Base-by-base conservation (phyloP, 2,113 vertebrate genomes). In the Anarhynchus alexandrinus region DNA sequence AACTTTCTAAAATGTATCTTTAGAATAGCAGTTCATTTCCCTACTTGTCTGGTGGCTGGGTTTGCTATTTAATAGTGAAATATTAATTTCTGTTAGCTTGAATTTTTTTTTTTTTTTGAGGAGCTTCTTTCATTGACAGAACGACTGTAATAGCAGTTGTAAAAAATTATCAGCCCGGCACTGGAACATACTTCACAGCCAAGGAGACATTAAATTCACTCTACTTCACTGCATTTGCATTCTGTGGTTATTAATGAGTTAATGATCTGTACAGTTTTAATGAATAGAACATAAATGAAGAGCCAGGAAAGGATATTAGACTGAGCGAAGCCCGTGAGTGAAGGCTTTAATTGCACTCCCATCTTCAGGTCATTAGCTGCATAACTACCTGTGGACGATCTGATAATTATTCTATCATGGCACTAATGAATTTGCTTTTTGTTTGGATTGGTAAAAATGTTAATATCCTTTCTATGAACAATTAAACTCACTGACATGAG, bases 321-420 rank as follows among this genome's bases (percentile, higher is more conserved):
- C 88, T 9, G 15, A 74, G 8, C 52, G 72, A 20, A 87, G 55
- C 77, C 13, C 1, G 9, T n/a, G 95, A 97, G 80, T 20, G 77
- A 92, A 86, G 47, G 40, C 69, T 92, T 97, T 98, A 97, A 98
- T 97, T 96, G 94, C n/a, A 78, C 43, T 74, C 90, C 78, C 62
- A 34, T 77, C 54, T 58, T 85, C 81, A 42, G 92, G 91, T 96
- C 97, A 97, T 98, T 96, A 97, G 76, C 96, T 96, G 79, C 59
- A 55, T 72, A 95, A 92, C 72, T 87, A 88, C 92, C 97, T 90
- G 92, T 76, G 91, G 91, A 86, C 17, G 3, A 92, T 86, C 49
- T 34, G 82, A 20, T 74, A 74, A 80, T 91, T 45, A 25, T 71
- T 77, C 70, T 93, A 61, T 71, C 34, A 12, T 71, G 82, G 95